These are phyloP conservation scores for Hirudinaria manillensis DNA, from an alignment of 2,888 invertebrate species.

Conservation along the genomic window DNA sequence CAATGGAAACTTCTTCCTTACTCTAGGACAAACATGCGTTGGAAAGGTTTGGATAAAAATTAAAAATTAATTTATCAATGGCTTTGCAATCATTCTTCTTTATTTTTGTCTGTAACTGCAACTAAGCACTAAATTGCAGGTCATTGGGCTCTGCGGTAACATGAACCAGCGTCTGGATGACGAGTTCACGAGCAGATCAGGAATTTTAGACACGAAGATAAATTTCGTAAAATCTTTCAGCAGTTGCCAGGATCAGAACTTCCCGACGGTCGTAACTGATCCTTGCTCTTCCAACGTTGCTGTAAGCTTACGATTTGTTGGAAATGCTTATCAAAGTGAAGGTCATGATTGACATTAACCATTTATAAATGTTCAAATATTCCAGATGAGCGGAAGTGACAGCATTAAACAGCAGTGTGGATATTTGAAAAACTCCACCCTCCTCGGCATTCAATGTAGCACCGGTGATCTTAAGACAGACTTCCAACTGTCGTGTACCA, in stretches of 20 bases:
- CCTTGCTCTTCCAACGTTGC: slow-evolving; percentile 22
- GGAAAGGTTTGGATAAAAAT: slow-evolving; percentile 19
- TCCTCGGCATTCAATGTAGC: slow-evolving; percentile 10
- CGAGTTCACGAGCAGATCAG: slow-evolving; percentile 18
- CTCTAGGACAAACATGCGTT: neutral
- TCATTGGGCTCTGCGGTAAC: slow-evolving; percentile 22
- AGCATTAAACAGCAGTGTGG: slow-evolving; percentile 5
- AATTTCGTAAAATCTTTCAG: slow-evolving; percentile 26
- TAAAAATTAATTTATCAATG: too few species aligned
- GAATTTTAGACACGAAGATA: slow-evolving; percentile 20
- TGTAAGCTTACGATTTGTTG: slow-evolving; percentile 12
- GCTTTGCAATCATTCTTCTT: too few species aligned
- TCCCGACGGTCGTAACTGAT: slow-evolving; percentile 13
- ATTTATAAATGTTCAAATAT: neutral
- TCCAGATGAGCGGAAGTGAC: slow-evolving; percentile 17
- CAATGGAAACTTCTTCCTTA: slow-evolving; percentile 23
- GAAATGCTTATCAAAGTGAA: neutral
- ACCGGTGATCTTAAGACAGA: neutral
- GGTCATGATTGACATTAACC: neutral
- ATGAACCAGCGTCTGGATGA: slow-evolving; percentile 20
- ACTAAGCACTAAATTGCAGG: neutral
- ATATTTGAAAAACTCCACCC: neutral
- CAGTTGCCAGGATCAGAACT: slow-evolving; percentile 20
- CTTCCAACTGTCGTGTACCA: slow-evolving; percentile 11
- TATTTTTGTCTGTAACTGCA: neutral